These are phyloP conservation scores for Glyphotaelius pellucidus DNA, from an alignment of 2,888 invertebrate species.

Conservation along the genomic window DNA sequence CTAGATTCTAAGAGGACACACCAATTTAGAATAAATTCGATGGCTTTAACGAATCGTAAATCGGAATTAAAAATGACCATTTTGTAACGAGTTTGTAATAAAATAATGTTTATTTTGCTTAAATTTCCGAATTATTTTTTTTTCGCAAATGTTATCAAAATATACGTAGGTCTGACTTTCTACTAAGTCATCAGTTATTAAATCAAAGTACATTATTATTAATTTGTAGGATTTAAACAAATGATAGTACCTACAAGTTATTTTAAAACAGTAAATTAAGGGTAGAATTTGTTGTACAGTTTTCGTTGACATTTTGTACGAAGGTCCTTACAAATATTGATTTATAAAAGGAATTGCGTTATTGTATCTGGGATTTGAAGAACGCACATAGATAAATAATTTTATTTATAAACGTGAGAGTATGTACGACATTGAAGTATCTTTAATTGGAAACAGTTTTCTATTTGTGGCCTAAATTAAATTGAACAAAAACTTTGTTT, in stretches of 20 bases:
- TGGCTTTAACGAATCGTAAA: constrained; percentile 46
- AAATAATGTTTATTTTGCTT: constrained; percentile 3
- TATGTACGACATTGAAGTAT: background rate
- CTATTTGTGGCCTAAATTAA: background rate
- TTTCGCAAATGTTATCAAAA: background rate
- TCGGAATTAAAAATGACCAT: constrained; percentile 48
- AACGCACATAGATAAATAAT: background rate
- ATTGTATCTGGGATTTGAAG: background rate
- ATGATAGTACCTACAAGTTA: background rate
- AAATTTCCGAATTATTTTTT: background rate
- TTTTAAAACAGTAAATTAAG: background rate
- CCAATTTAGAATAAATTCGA: constrained; percentile 44
- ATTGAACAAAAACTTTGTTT: background rate
- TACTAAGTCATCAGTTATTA: background rate
- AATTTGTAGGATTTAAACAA: background rate
- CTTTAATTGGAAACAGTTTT: background rate
- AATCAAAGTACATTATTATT: background rate
- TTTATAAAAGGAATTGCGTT: background rate
- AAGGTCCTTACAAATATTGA: background rate
- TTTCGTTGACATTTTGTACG: background rate
- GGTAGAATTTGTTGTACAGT: background rate
- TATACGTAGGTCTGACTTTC: background rate
- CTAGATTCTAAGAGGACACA: constrained; percentile 38
- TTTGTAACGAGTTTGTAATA: constrained; percentile 15
- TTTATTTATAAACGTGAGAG: background rate